Conservation (phyloP, 2,797 vertebrate genomes). For the Phrynocephalus forsythii region DNA sequence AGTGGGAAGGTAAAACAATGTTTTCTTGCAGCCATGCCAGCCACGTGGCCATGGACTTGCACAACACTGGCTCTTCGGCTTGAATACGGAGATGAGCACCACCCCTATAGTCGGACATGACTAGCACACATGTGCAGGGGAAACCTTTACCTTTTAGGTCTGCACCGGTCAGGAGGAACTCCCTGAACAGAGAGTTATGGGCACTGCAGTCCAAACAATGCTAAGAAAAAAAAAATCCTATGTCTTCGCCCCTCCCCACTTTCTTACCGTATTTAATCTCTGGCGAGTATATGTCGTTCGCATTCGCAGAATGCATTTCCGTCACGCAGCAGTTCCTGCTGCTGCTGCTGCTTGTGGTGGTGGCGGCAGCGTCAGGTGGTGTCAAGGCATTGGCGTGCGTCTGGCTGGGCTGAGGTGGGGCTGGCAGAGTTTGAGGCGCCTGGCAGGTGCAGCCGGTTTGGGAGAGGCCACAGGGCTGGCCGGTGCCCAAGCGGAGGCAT, state of each 20-base stretch:
- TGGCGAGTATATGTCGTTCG: conserved; percentile 87
- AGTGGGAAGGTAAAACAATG: too few species aligned
- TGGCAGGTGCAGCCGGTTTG: conserved; percentile 93
- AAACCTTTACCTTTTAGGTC: too few species aligned
- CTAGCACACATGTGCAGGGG: too few species aligned
- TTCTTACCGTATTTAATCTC: conserved; percentile 91
- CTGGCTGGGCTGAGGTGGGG: conserved; percentile 80
- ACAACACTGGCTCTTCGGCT: too few species aligned
- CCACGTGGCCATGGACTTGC: too few species aligned
- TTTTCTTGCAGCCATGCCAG: too few species aligned
- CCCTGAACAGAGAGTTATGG: not conserved
- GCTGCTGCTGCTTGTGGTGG: not conserved
- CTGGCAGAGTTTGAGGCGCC: conserved; percentile 81
- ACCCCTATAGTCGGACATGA: too few species aligned
- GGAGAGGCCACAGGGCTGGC: conserved; percentile 89
- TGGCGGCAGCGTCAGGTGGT: conserved; percentile 57
- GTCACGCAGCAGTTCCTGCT: conserved; percentile 88
- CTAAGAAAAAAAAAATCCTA: not conserved
- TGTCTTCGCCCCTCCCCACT: accelerated
- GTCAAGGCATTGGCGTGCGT: conserved; percentile 76
- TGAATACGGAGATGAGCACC: too few species aligned
- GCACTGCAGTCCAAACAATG: not conserved
- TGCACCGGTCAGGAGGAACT: too few species aligned
- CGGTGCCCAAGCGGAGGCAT: conserved; percentile 82
- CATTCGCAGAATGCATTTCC: conserved; percentile 90